Conservation (phyloP, 2,797 vertebrate genomes). For the Cossypha dichroa region DNA sequence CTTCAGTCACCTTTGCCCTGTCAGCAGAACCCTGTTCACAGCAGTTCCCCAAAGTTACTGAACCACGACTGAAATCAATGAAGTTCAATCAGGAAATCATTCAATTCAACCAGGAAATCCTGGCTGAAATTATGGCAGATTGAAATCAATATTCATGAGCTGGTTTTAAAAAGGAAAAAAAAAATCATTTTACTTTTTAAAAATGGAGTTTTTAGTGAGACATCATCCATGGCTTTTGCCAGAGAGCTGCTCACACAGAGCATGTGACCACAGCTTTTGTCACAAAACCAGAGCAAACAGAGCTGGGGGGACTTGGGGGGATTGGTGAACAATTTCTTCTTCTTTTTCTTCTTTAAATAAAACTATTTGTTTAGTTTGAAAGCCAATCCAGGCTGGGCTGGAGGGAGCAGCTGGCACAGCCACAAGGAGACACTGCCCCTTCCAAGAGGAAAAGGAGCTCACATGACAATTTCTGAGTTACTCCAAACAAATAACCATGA, state of each 20-base stretch:
- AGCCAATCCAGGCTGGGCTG: not conserved
- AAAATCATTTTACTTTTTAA: not conserved
- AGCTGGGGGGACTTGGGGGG: not conserved
- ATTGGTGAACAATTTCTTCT: slow-evolving; percentile 1
- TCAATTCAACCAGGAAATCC: not conserved
- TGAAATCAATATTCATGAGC: not conserved
- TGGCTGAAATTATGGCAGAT: not conserved
- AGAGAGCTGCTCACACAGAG: not conserved
- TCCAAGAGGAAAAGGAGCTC: slow-evolving; percentile 53
- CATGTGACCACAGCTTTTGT: not conserved
- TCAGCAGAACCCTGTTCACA: not conserved
- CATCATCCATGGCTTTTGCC: not conserved
- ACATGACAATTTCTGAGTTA: slow-evolving; percentile 33
- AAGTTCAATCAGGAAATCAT: not conserved
- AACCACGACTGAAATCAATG: accelerated
- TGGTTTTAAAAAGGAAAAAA: not conserved
- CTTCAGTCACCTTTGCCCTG: not conserved
- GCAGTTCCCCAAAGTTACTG: not conserved
- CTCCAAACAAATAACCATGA: slow-evolving; percentile 42
- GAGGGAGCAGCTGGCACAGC: slow-evolving; percentile 46
- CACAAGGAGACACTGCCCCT: slow-evolving; percentile 26
- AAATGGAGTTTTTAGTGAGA: not conserved
- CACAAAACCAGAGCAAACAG: slow-evolving; percentile 15
- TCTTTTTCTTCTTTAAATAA: not conserved
- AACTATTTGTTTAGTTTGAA: slow-evolving; percentile 66